These are phyloP conservation scores for Oncorhynchus nerka DNA, from an alignment of 2,113 vertebrate species.

Conservation along the genomic window DNA sequence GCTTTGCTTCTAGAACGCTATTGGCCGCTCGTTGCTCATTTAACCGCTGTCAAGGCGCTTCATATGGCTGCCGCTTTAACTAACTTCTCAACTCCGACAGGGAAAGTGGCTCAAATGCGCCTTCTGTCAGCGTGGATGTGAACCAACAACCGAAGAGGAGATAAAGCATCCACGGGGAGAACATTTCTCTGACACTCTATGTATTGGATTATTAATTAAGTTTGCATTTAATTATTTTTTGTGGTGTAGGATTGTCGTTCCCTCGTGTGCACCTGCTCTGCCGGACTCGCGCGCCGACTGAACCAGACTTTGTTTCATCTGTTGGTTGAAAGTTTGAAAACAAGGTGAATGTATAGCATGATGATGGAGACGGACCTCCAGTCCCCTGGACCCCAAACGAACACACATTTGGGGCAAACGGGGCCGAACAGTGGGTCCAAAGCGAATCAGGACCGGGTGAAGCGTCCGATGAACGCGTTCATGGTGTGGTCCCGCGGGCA, in stretches of 20 bases:
- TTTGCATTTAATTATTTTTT: constrained; percentile 24
- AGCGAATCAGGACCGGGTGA: constrained; percentile 89
- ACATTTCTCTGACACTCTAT: constrained; percentile 24
- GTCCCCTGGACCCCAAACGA: constrained; percentile 91
- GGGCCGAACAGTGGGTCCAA: constrained; percentile 86
- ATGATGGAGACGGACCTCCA: constrained; percentile 99
- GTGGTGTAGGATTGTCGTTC: constrained; percentile 21
- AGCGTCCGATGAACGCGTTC: constrained; percentile 91
- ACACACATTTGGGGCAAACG: constrained; percentile 86
- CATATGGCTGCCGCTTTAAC: constrained; percentile 87
- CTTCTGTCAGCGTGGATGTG: constrained; percentile 77
- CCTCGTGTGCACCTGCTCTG: constrained; percentile 53
- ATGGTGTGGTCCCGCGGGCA: constrained; percentile 89
- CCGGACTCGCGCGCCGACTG: constrained; percentile 56
- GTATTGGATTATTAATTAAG: constrained; percentile 50
- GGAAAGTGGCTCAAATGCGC: constrained; percentile 78
- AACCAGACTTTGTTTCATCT: constrained; percentile 67
- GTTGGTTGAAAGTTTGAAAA: constrained; percentile 78
- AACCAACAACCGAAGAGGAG: constrained; percentile 63
- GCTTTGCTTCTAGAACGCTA: constrained; percentile 77
- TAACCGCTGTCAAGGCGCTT: constrained; percentile 87
- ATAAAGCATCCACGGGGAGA: constrained; percentile 37
- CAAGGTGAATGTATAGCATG: constrained; percentile 98
- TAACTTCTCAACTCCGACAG: constrained; percentile 80
- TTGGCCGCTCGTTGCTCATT: constrained; percentile 89